Evolutionary conservation across 2,113 vertebrate species (phyloP), one percentile per base, ranked within the genome.

Genomic region (Cyanocitta stelleri): DNA sequence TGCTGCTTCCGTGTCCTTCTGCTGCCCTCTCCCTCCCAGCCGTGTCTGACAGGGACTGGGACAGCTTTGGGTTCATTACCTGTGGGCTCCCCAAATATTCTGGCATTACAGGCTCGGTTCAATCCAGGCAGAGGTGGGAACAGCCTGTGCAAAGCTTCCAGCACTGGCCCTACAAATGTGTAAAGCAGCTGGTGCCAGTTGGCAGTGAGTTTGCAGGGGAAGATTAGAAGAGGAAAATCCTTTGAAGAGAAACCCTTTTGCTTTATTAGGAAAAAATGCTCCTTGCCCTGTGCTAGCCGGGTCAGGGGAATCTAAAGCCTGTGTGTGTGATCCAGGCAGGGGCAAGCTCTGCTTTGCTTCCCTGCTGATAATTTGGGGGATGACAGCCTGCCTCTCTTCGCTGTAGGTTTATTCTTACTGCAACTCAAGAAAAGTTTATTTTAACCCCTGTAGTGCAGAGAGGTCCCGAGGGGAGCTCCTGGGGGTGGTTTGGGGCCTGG

Each of bases 221-320:
- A 81, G 85, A 77, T 87, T 33, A 81, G 73, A 85, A 32, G 32
- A 81, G 69, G 81, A 56, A 93, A 93, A 78, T 78, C 69, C 87
- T 62, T 67, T 46, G 87, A 77, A 71, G 85, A 81, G 69, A 87
- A 89, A 85, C 22, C 32, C 37, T 91, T 91, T 91, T 74, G 61
- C 78, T 91, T 93, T 78, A 55, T 74, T 91, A 78, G 88, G 96
- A 66, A 87, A 62, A 85, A 95, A 46, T 18, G 17, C 44, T 86
- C 39, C 80, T 79, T 83, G 44, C 52, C 56, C 46, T 3, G 3
- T 48, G 73, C 73, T 56, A 2, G 58, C 35, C 1, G 1, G 3
- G 52, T 32, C 39, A 41, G 90, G 87, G 61, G 29, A 94, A 37
- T 49, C 61, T 9, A 1, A 33, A 72, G 29, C 29, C 66, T 6